Conservation (phyloP, 2,113 vertebrate genomes). For the Porphyrio hochstetteri region DNA sequence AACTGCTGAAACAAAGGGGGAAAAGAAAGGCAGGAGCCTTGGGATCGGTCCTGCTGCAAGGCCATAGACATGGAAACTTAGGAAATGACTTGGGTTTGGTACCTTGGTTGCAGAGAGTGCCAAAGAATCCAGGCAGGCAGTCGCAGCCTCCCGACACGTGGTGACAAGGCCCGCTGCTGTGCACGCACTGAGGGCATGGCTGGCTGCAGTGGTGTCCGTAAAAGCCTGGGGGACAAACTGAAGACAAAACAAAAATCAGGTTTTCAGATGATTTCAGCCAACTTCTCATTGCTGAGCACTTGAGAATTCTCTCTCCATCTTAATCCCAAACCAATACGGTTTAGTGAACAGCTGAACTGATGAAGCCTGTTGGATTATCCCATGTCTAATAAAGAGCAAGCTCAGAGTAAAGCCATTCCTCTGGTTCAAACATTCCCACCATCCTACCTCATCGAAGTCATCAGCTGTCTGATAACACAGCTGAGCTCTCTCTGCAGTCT, state of each 20-base stretch:
- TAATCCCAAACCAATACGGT: neutral
- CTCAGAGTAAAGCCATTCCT: neutral
- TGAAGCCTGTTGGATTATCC: neutral
- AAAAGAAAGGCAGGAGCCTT: neutral
- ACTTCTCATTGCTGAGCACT: neutral
- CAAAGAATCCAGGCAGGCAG: conserved; percentile 91
- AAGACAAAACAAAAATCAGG: neutral
- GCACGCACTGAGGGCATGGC: conserved; percentile 91
- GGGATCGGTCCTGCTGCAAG: neutral
- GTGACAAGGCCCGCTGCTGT: conserved; percentile 92
- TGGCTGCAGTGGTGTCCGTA: conserved; percentile 92
- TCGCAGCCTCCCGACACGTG: conserved; percentile 91
- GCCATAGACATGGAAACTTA: neutral
- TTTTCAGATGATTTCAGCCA: neutral
- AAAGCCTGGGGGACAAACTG: conserved; percentile 93
- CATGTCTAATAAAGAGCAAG: neutral
- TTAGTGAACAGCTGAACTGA: neutral
- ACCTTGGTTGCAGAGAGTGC: conserved; percentile 96
- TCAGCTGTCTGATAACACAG: neutral
- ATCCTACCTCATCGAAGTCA: neutral
- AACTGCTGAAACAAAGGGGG: neutral
- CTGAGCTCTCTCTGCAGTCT: neutral
- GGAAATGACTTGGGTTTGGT: neutral
- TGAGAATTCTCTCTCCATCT: neutral
- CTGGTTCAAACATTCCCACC: neutral